These are phyloP conservation scores for Nothobranchius furzeri DNA, from an alignment of 2,113 vertebrate genomes.

Conservation along the genomic window DNA sequence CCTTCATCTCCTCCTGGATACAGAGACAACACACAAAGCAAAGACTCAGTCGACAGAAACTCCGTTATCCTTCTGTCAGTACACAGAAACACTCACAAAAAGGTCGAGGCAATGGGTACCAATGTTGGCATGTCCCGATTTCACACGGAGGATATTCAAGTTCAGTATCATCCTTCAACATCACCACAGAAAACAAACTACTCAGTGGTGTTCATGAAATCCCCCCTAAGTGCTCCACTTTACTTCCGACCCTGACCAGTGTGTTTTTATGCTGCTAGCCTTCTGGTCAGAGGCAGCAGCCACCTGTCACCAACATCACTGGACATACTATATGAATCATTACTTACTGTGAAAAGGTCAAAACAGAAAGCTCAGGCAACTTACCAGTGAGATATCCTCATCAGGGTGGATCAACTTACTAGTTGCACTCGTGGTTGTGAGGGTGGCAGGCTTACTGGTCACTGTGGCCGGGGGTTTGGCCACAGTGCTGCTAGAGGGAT, in stretches of 20 bases:
- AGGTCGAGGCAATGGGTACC: slow-evolving; percentile 43
- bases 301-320: not conserved
- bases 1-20: slow-evolving; percentile 92
- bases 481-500: slow-evolving; percentile 93
- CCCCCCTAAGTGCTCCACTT: slow-evolving; percentile 5
- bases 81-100: slow-evolving; percentile 49
- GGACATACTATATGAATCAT: slow-evolving; percentile 60
- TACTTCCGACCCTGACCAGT: not conserved
- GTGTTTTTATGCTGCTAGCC: not conserved
- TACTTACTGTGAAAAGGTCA: slow-evolving; percentile 84
- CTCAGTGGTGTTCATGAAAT: slow-evolving; percentile 12
- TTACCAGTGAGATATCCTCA: slow-evolving; percentile 99
- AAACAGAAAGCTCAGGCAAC: slow-evolving; percentile 80
- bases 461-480: slow-evolving; percentile 93
- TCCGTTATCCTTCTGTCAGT: slow-evolving; percentile 34
- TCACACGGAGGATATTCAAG: slow-evolving; percentile 54
- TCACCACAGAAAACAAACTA: slow-evolving; percentile 46
- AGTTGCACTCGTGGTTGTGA: slow-evolving; percentile 99
- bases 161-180: slow-evolving; percentile 52
- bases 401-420: slow-evolving; percentile 99
- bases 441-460: slow-evolving; percentile 97
- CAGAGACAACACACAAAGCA: slow-evolving; percentile 46
- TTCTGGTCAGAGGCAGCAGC: not conserved
- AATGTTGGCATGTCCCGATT: slow-evolving; percentile 48
- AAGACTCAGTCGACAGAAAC: slow-evolving; percentile 44